Percentiles rank a stretch among this genome's conserved stretches.
Conservation (phyloP, 1,140 invertebrate species). For the Leptopilina boulardi region DNA sequence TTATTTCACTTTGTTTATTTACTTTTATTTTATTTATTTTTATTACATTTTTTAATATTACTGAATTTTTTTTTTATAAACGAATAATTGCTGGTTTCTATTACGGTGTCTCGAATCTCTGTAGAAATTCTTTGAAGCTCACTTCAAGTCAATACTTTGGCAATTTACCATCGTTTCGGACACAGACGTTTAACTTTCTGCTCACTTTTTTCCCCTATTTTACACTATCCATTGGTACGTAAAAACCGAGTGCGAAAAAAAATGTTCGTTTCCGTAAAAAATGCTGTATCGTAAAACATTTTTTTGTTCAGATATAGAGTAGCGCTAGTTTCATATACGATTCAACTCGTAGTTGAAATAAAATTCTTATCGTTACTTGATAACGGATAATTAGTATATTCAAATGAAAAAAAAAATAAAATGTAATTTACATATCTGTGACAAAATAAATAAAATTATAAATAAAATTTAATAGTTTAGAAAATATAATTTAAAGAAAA, state of each 20-base stretch:
- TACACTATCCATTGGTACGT: neutral
- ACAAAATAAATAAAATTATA: too few species aligned
- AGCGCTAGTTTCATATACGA: constrained; percentile 46
- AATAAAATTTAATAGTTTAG: too few species aligned
- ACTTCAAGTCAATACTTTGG: neutral
- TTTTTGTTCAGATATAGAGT: neutral
- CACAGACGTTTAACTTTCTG: neutral
- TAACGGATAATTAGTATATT: constrained; percentile 50
- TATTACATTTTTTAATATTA: neutral
- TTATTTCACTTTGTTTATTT: too few species aligned
- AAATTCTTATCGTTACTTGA: constrained; percentile 53
- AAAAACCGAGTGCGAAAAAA: constrained; percentile 19
- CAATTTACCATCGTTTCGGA: neutral
- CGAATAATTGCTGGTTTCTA: neutral
- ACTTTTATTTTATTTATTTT: too few species aligned
- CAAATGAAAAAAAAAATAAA: neutral
- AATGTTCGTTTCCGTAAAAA: constrained; percentile 1
- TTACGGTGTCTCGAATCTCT: neutral
- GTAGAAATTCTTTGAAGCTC: neutral
- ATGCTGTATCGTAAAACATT: neutral
- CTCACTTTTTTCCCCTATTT: constrained; percentile 1
- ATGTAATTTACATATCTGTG: too few species aligned
- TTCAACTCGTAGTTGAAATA: constrained; percentile 59
- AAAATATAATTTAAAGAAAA: too few species aligned
- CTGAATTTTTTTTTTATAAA: neutral